Evolutionary conservation across 2,113 vertebrate species (phyloP).

Genomic region (Otus sunia): DNA sequence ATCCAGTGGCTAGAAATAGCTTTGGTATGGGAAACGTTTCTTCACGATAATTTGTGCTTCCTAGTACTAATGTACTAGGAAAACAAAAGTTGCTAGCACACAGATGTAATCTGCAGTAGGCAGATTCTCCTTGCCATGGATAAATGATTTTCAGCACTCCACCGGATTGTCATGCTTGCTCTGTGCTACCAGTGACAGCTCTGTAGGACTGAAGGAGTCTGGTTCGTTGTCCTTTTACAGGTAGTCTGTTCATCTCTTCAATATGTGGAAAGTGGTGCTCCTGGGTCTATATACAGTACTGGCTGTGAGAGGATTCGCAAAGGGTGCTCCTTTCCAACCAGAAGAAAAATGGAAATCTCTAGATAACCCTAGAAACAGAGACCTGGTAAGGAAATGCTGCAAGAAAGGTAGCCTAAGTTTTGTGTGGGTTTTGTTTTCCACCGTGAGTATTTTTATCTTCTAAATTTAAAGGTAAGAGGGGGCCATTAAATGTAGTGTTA

Average conservation of each 20-base stretch:
- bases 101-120: neutral
- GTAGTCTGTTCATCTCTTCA: neutral
- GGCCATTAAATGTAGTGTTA: neutral
- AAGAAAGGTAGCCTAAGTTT: neutral
- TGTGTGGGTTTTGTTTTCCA: neutral
- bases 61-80: neutral
- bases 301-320: conserved; percentile 1
- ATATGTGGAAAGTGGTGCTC: conserved; percentile 51
- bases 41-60: neutral
- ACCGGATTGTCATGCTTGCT: neutral
- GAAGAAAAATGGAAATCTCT: conserved; percentile 73
- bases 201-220: neutral
- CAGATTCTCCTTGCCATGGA: neutral
- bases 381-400: conserved; percentile 68
- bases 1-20: neutral
- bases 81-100: neutral
- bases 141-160: neutral
- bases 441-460: neutral
- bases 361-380: conserved; percentile 73
- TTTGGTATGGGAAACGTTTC: neutral
- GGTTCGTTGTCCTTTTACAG: neutral
- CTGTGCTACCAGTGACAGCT: neutral
- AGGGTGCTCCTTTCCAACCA: conserved; percentile 33
- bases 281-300: conserved; percentile 33
- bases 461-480: neutral